Evolutionary conservation across 2,888 invertebrate species (phyloP).

Genomic region (Trypoxylon attenuatum): DNA sequence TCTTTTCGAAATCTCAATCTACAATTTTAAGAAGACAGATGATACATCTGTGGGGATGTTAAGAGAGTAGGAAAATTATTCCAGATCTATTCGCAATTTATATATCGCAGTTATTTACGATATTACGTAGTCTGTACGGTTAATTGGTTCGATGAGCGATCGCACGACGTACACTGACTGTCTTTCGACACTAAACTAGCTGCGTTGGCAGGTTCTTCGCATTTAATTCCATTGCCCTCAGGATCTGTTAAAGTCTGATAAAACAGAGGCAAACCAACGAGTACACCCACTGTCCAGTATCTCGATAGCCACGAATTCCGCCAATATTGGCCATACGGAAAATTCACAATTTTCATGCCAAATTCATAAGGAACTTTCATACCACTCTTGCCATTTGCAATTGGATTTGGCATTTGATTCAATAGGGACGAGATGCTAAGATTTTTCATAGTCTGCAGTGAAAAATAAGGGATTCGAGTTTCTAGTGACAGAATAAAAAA

Average conservation of each 20-base stretch:
- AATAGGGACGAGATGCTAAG: slow-evolving; percentile 8
- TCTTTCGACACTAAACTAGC: no score
- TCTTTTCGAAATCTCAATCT: no score
- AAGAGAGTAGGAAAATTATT: no score
- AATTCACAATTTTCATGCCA: slow-evolving; percentile 4
- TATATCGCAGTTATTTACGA: no score
- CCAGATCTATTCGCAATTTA: no score
- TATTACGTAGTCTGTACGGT: no score
- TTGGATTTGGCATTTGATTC: background rate
- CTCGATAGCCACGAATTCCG: slow-evolving; percentile 7
- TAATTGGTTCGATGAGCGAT: no score
- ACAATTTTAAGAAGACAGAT: no score
- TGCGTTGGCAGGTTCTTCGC: no score
- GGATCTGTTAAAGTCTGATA: slow-evolving; percentile 17
- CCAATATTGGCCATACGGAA: slow-evolving; percentile 18
- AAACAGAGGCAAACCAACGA: slow-evolving; percentile 23
- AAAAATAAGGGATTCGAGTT: background rate
- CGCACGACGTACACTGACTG: no score
- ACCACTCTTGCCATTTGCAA: background rate
- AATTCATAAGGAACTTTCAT: background rate
- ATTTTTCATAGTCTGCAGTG: slow-evolving; percentile 10
- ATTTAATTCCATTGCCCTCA: background rate
- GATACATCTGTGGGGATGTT: no score
- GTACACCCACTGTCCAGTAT: slow-evolving; percentile 26
- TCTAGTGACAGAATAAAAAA: no score